Evolutionary conservation across 2,113 vertebrate genomes (phyloP), one percentile per base, ranked within the genome.

Genomic region (Otus sunia): DNA sequence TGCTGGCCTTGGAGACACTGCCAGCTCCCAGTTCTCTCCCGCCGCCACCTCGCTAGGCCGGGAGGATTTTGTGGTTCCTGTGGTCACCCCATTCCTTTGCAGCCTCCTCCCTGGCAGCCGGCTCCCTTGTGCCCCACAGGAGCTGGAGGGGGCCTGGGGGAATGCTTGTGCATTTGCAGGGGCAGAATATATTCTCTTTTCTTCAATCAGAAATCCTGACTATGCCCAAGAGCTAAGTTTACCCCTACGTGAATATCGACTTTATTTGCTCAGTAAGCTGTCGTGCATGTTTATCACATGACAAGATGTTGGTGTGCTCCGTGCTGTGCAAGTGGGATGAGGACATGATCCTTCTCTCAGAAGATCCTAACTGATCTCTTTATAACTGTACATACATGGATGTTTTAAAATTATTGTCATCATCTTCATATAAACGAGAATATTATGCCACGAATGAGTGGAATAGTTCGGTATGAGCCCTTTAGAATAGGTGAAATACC

Each of bases 1-100:
- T 80, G 96, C 95, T 85, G 97, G 98, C 98, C 97, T 97, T 63
- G 82, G 88, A 98, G 98, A 97, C 95, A 18, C 27, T 45, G 59
- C 86, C 86, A 52, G 88, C 85, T 60, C 52, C 39, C 3, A 4
- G 29, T 18, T 15, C 25, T 41, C 41, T 39, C 66, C 25, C 13
- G 4, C 58, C n/a, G 64, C 89, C 95, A 88, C 81, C 78, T 72
- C 80, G 4, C 69, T 36, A 22, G 74, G 49, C 62, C 23, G 6
- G 29, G 86, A 74, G 77, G 77, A 7, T 7, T 25, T 30, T 5
- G 43, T 12, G 17, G 43, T 56, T 93, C 74, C 36, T 23, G 58
- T 3, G 22, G 22, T 47, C 6, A 11, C 21, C 64, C 47, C 23
- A 3, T 37, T 32, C 30, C 52, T 50, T 72, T 29, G 27, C 39